Percentiles rank a stretch among this genome's conserved stretches.
Conservation (phyloP, 2,888 invertebrate species). For the Catotricha subobsoleta region DNA sequence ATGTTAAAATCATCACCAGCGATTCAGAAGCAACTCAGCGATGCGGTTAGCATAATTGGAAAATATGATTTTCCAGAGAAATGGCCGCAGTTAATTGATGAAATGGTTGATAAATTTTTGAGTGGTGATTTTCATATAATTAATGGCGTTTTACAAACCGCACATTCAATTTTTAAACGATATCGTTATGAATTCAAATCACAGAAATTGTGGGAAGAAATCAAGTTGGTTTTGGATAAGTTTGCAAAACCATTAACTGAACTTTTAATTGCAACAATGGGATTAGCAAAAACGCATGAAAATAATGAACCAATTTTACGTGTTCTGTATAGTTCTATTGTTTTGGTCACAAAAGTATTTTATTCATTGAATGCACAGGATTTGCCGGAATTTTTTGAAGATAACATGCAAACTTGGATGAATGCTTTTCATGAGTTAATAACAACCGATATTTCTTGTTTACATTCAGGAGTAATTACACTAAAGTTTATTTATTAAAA, state of each 20-base stretch:
- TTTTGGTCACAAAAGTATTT: slow-evolving; percentile 85
- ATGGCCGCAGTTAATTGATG: slow-evolving; percentile 84
- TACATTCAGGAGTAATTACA: slow-evolving; percentile 43
- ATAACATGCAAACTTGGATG: slow-evolving; percentile 95
- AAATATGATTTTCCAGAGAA: slow-evolving; percentile 90
- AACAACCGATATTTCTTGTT: slow-evolving; percentile 52
- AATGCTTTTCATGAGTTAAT: slow-evolving; percentile 67
- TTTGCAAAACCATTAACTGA: slow-evolving; percentile 90
- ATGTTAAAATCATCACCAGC: slow-evolving; percentile 85
- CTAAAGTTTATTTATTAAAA: not conserved
- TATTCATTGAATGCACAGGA: slow-evolving; percentile 96
- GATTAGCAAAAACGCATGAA: slow-evolving; percentile 56
- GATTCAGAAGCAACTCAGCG: slow-evolving; percentile 86
- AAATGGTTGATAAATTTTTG: slow-evolving; percentile 84
- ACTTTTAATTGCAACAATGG: slow-evolving; percentile 77
- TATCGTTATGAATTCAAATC: slow-evolving; percentile 94
- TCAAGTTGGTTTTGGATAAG: slow-evolving; percentile 85
- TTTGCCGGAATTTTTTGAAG: slow-evolving; percentile 96
- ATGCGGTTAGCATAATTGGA: slow-evolving; percentile 92
- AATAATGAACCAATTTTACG: slow-evolving; percentile 63
- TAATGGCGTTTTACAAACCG: slow-evolving; percentile 86
- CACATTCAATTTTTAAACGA: slow-evolving; percentile 89
- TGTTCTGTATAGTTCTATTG: slow-evolving; percentile 75
- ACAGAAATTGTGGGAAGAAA: slow-evolving; percentile 87
- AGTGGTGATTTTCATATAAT: slow-evolving; percentile 87